Evolutionary conservation across 2,888 invertebrate genomes (phyloP).

Genomic region (Hydroisotoma schaefferi): DNA sequence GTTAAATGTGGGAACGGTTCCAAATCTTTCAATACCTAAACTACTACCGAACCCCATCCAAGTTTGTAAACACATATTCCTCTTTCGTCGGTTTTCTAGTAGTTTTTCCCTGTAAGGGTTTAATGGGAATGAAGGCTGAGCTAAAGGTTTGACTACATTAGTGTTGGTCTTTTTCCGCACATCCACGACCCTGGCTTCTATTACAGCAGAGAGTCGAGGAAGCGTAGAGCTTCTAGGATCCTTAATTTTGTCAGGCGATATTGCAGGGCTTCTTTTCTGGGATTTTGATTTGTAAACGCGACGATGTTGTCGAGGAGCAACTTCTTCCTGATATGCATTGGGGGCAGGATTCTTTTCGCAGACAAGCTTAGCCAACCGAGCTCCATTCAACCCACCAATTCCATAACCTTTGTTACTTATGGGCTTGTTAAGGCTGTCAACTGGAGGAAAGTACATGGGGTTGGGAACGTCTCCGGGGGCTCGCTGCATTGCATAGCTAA

Average conservation of each 20-base stretch:
- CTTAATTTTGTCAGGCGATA: no score
- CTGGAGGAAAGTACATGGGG: background rate
- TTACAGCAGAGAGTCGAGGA: no score
- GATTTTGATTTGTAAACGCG: no score
- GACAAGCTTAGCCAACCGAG: conserved; percentile 8
- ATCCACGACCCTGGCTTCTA: no score
- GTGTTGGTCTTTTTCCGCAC: no score
- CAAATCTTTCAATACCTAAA: conserved; percentile 15
- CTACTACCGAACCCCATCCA: conserved; percentile 13
- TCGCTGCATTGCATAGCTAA: background rate
- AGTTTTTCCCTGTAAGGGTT: no score
- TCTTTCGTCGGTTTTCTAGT: no score
- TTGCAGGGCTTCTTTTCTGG: no score
- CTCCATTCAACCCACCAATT: conserved; percentile 23
- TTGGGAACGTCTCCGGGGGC: conserved; percentile 20
- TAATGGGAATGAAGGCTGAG: no score
- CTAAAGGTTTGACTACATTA: no score
- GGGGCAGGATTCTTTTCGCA: conserved; percentile 14
- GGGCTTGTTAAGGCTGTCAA: conserved; percentile 11
- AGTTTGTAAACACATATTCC: conserved; percentile 20
- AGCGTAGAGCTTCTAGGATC: no score
- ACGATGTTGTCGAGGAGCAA: background rate
- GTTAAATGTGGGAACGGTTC: conserved; percentile 7
- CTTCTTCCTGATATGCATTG: conserved; percentile 12
- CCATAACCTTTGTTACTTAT: conserved; percentile 27